Base-by-base conservation (phyloP, 2,888 invertebrate species). In the Dicyrtoma fusca region DNA sequence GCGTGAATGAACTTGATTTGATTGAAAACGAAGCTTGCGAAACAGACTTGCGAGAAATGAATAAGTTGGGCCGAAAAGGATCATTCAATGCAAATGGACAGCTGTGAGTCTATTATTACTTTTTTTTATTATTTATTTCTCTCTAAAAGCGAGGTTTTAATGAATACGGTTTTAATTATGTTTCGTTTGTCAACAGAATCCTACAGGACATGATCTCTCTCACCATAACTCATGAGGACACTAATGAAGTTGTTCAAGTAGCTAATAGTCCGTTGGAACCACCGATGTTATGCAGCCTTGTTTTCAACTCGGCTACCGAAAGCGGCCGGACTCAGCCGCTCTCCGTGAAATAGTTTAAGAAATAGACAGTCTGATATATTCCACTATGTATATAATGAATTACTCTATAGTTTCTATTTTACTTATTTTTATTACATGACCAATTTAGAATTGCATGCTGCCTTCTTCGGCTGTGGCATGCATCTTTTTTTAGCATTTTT, bases 191-290 rank as follows among this genome's bases (percentile, higher is more conserved):
- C 55, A 55, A 59, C 61, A 61, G 61, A 61, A 61, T 61, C 61
- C 1, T 59, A 10, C 14, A 49, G 11, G 64, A 70, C 11, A 21
- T 64, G 45, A 57, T 71, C 5, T 42, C 19, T 14, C 45, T 64
- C 13, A 55, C 64, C 55, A 71, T 71, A 8, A 71, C 71, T 23
- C 71, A 71, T 44, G 71, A 71, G 17, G 57, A 71, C 42, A 51
- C 3, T n/a, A 64, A 71, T 42, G 71, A 64, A 45, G 64, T 71
- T 55, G 71, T 71, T 14, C 45, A 64, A 21, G 69, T 49, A 14
- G 23, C 71, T n/a, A 63, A 64, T 23, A 45, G 64, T 19, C 64
- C 63, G 11, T 10, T 55, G 44, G 71, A 71, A 44, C 53, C 57
- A 1, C 71, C 71, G 1, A 64, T 71, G 23, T 23, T 71, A 17